Evolutionary conservation across 2,113 vertebrate genomes (phyloP).

Genomic region (Petromus typicus): DNA sequence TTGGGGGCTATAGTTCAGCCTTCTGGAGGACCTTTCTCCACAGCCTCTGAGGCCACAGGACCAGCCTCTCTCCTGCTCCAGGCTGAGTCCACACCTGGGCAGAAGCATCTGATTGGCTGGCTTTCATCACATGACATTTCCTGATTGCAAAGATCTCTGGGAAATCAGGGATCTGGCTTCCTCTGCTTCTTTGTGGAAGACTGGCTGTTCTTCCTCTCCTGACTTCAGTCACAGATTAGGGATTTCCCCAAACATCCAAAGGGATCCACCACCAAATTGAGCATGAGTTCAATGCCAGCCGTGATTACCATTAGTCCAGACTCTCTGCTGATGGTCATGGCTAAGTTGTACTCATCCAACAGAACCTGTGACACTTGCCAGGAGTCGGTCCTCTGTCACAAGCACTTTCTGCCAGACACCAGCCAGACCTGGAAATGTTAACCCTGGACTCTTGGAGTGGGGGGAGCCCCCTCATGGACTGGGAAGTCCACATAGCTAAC

Average conservation of each 20-base stretch:
- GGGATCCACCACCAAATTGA: fast-evolving
- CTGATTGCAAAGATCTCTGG: neutral
- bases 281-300: neutral
- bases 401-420: neutral
- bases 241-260: neutral
- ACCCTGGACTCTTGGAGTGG: neutral
- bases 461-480: neutral
- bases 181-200: neutral
- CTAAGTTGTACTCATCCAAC: neutral
- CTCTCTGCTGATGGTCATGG: neutral
- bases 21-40: neutral
- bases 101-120: neutral
- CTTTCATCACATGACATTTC: neutral
- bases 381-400: neutral
- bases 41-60: neutral
- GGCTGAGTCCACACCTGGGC: no score
- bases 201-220: neutral
- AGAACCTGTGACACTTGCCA: neutral
- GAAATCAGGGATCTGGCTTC: neutral
- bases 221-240: neutral
- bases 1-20: fast-evolving
- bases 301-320: neutral
- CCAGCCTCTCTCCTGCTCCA: fast-evolving
- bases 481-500: neutral
- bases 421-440: neutral